Evolutionary conservation across 2,888 invertebrate genomes (phyloP).

Genomic region (Phytoseiulus persimilis): DNA sequence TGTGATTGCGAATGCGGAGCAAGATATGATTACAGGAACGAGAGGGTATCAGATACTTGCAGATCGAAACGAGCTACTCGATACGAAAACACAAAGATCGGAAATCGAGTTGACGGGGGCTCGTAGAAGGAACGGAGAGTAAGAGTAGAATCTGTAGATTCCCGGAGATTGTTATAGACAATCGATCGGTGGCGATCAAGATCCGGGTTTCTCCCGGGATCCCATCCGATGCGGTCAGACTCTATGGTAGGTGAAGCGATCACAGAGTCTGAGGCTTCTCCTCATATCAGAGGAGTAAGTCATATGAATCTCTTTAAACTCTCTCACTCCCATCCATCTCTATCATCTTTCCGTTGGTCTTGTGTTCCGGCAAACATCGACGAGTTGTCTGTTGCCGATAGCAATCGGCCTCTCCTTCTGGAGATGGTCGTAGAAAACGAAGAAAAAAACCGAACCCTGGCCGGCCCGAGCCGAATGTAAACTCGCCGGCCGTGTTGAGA

Average conservation of each 20-base stretch:
- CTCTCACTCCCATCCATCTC: neutral
- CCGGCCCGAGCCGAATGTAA: neutral
- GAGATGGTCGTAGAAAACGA: neutral
- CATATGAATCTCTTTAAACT: neutral
- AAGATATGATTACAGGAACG: too few relatives aligned
- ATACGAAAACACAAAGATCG: too few relatives aligned
- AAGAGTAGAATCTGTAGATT: too few relatives aligned
- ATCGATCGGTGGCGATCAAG: too few relatives aligned
- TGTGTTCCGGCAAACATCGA: neutral
- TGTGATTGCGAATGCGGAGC: too few relatives aligned
- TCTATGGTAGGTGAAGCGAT: neutral
- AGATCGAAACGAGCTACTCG: too few relatives aligned
- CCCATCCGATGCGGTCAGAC: too few relatives aligned
- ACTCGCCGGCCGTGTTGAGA: neutral
- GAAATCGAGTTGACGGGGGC: too few relatives aligned
- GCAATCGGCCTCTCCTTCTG: neutral
- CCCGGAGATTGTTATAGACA: too few relatives aligned
- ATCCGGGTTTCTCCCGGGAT: too few relatives aligned
- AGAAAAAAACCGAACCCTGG: neutral
- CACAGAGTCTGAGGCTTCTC: neutral
- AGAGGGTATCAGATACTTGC: too few relatives aligned
- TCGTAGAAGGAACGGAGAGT: too few relatives aligned
- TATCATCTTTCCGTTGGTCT: neutral
- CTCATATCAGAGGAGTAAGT: neutral
- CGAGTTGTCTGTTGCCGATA: neutral